A percentile compares a stretch with the other conserved stretches of the same genome.
These are phyloP conservation scores for Tylochromis polylepis DNA, from an alignment of 2,113 vertebrate genomes.

Conservation along the genomic window DNA sequence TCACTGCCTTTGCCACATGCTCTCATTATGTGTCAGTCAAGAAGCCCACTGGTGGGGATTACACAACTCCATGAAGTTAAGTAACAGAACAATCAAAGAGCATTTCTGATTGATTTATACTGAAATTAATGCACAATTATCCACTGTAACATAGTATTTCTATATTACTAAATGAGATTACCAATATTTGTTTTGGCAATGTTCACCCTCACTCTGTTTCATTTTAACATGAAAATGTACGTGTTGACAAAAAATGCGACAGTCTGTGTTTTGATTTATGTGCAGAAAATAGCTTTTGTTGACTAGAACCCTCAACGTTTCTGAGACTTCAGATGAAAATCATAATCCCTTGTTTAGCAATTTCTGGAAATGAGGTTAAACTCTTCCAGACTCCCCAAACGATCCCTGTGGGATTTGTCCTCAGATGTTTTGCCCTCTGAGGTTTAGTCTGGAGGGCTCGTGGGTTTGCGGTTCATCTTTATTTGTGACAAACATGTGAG, in stretches of 20 bases:
- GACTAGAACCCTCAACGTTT: background rate
- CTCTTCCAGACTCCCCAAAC: constrained; percentile 23
- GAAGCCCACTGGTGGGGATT: constrained; percentile 1
- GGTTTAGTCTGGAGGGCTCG: constrained; percentile 29
- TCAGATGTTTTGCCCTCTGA: constrained; percentile 13
- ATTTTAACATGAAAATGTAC: background rate
- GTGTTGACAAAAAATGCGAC: background rate
- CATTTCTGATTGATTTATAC: background rate
- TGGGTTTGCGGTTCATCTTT: constrained; percentile 23
- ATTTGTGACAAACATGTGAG: constrained; percentile 19
- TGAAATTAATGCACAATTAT: background rate
- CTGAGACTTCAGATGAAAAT: background rate
- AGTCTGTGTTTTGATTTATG: background rate
- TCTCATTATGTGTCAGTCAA: constrained; percentile 32
- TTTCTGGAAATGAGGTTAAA: background rate
- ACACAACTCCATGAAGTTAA: background rate
- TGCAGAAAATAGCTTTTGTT: background rate
- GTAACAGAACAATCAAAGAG: background rate
- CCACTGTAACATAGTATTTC: background rate
- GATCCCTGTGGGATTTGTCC: constrained; percentile 9
- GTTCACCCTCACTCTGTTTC: background rate
- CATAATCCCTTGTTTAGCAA: background rate
- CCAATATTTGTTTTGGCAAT: background rate
- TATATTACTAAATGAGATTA: background rate
- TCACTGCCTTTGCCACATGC: constrained; percentile 41